Evolutionary conservation across 1,140 invertebrate species (phyloP).

Genomic region (Neodiprion fabricii): DNA sequence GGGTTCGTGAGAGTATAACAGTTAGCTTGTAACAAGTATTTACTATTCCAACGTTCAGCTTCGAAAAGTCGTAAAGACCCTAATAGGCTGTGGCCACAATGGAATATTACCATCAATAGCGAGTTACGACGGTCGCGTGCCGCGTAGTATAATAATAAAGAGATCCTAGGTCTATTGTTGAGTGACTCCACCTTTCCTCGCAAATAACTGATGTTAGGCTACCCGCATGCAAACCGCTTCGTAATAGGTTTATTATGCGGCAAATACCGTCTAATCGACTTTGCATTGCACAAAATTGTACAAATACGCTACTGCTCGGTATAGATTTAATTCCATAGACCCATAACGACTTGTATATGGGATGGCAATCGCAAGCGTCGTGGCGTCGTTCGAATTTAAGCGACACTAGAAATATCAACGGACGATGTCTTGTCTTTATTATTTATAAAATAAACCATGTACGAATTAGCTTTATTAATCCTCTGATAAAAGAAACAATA

Average conservation of each 20-base stretch:
- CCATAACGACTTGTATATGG: too few relatives aligned
- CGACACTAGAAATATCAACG: too few relatives aligned
- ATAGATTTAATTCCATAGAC: too few relatives aligned
- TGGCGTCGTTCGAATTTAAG: too few relatives aligned
- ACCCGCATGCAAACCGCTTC: constrained; percentile 33
- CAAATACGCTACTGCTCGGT: too few relatives aligned
- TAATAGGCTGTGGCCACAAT: constrained; percentile 50
- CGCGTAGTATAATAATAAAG: constrained; percentile 44
- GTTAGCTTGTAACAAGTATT: constrained; percentile 17
- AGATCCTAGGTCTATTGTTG: constrained; percentile 31
- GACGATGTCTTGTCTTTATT: too few relatives aligned
- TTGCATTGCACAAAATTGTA: too few relatives aligned
- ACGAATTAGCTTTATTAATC: too few relatives aligned
- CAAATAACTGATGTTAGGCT: background rate
- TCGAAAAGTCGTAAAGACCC: constrained; percentile 35
- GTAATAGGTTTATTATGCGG: constrained; percentile 49
- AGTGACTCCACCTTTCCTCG: background rate
- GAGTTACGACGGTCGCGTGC: constrained; percentile 54
- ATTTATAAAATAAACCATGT: too few relatives aligned
- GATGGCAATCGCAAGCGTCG: too few relatives aligned
- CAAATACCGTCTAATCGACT: background rate
- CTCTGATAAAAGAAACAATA: too few relatives aligned
- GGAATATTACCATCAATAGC: constrained; percentile 52
- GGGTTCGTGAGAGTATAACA: constrained; percentile 20
- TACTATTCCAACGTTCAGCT: constrained; percentile 38